Percentiles rank a stretch among this genome's conserved stretches.
These are phyloP conservation scores for Neotoma lepida DNA, from an alignment of 2,113 vertebrate genomes.

Conservation along the genomic window DNA sequence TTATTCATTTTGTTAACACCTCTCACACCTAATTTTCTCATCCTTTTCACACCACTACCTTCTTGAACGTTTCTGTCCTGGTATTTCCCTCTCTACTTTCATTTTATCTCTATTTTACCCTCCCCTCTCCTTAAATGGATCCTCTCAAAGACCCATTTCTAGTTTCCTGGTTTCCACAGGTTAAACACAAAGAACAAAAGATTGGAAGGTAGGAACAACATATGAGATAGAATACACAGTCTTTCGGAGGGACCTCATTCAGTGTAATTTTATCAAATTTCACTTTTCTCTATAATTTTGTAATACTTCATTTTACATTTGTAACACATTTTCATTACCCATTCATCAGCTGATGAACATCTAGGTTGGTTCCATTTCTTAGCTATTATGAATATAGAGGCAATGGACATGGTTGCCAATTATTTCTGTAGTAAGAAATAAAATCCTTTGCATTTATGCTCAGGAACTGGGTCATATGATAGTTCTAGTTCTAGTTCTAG, in stretches of 20 bases:
- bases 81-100: not conserved
- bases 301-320: not conserved
- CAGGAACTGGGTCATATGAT: not conserved
- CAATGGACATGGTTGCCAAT: not conserved
- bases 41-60: not conserved
- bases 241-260: not conserved
- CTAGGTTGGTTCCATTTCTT: not conserved
- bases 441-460: not conserved
- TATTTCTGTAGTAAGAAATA: not conserved
- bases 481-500: not conserved
- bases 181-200: not conserved
- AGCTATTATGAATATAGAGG: not conserved
- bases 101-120: not conserved
- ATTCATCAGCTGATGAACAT: not conserved
- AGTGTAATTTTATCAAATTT: not conserved
- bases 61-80: not conserved
- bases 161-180: not conserved
- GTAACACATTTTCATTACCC: not conserved
- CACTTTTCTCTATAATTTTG: not conserved
- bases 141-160: not conserved
- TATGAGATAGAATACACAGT: not conserved
- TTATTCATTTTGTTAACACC: not conserved
- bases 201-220: not conserved
- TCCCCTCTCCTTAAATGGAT: not conserved
- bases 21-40: not conserved